Percentiles rank a stretch among this genome's conserved stretches.
Conservation (phyloP, 2,113 vertebrate species). For the Prolemur simus region DNA sequence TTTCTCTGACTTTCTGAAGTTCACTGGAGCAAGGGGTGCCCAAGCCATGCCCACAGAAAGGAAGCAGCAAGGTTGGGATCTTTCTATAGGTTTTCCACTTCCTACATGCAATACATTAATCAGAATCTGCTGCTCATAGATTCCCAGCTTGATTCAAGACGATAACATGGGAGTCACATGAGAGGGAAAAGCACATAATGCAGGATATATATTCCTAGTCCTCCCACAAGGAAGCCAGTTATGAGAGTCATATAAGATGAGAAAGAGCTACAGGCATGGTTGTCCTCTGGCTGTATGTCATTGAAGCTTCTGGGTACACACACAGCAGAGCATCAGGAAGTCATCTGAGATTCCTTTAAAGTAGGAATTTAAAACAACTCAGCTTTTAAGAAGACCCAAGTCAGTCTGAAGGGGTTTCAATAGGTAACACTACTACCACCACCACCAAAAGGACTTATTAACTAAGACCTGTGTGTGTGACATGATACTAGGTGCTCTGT, state of each 20-base stretch:
- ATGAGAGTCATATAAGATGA: conserved; percentile 27
- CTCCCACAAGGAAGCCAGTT: conserved; percentile 24
- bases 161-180: background rate
- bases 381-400: conserved; percentile 56
- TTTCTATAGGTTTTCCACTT: conserved; percentile 36
- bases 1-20: conserved; percentile 29
- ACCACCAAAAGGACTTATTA: conserved; percentile 73
- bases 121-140: conserved; percentile 42
- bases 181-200: conserved; percentile 28
- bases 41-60: conserved; percentile 40
- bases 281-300: conserved; percentile 26
- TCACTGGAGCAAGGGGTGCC: background rate
- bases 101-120: background rate
- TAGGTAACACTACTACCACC: conserved; percentile 64
- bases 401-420: conserved; percentile 44
- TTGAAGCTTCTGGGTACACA: conserved; percentile 46
- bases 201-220: background rate
- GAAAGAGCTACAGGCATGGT: conserved; percentile 15
- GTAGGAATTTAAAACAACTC: conserved; percentile 42
- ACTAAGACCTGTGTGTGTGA: conserved; percentile 75
- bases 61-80: conserved; percentile 28
- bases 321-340: conserved; percentile 58
- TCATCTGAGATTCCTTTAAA: conserved; percentile 46
- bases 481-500: conserved; percentile 77
- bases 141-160: conserved; percentile 29